Evolutionary conservation across 2,113 vertebrate genomes (phyloP), one percentile per base, ranked within the genome.

Genomic region (Sialia sialis): DNA sequence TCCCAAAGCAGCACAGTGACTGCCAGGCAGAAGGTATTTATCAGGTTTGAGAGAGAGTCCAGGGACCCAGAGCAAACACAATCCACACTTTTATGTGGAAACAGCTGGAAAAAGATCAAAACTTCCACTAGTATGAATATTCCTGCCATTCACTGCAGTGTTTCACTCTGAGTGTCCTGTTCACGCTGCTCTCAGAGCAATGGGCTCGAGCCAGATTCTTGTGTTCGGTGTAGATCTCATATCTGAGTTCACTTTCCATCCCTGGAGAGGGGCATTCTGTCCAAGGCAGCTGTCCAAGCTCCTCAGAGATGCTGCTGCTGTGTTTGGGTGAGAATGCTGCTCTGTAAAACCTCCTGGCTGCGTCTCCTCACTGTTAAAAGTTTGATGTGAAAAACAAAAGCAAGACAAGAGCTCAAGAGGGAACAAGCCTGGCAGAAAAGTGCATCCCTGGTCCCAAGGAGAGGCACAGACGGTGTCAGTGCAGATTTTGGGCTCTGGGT

Each of bases 391-490:
- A 39, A 52, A 72, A 13, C 27, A 30, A 63, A 43, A 41, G 6
- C 48, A 30, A 11, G 36, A 16, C 0, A 13, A 54, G 27, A 36
- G 48, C 36, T 51, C 14, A 8, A 1, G 56, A 41, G 56, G 21
- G 38, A 68, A 1, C 7, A 11, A 16, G 20, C 3, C 18, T 7
- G 52, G 44, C 51, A 79, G 56, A 19, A 29, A 18, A 54, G 56
- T 0, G 0, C 13, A 6, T 12, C n/a, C 20, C 29, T 25, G 46
- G 16, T 7, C 7, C 32, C 25, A 6, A 38, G 68, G 10, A 6
- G 22, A 23, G 54, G 34, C 3, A 1, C 7, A 7, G 9, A 4
- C 1, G 1, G 27, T 4, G 4, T 11, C 0, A 0, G 56, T 6
- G 52, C 11, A 6, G 56, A 22, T 55, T 17, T 0, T 23, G 16